These are phyloP conservation scores for Bedellia somnulentella DNA, from an alignment of 2,888 invertebrate genomes.

Conservation along the genomic window DNA sequence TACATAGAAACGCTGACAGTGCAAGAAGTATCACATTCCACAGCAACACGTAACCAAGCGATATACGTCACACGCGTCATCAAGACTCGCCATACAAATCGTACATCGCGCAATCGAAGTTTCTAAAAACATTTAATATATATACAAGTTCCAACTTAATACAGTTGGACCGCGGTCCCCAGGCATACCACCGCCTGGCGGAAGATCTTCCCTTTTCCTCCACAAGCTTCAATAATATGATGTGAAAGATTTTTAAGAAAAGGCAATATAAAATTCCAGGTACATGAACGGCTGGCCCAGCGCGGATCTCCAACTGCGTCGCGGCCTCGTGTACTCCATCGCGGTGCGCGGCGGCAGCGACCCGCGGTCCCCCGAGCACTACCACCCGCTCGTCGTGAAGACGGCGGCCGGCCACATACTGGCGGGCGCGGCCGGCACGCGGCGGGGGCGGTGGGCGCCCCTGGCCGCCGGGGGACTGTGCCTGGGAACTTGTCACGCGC, in stretches of 20 bases:
- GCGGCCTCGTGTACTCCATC: slow-evolving; percentile 85
- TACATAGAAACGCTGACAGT: too few species aligned
- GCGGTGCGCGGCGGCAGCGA: slow-evolving; percentile 73
- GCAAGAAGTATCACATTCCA: too few species aligned
- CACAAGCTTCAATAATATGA: too few species aligned
- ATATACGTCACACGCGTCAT: too few species aligned
- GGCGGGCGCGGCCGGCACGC: slow-evolving; percentile 81
- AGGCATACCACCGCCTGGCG: slow-evolving; percentile 64
- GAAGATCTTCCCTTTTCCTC: slow-evolving; percentile 73
- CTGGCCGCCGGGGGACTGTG: slow-evolving; percentile 84
- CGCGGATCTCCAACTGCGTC: slow-evolving; percentile 83
- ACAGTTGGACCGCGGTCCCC: slow-evolving; percentile 46
- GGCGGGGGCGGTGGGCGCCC: slow-evolving; percentile 78
- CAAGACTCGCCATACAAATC: too few species aligned
- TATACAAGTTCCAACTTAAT: neutral
- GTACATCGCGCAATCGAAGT: too few species aligned
- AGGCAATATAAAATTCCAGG: too few species aligned
- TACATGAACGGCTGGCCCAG: slow-evolving; percentile 89
- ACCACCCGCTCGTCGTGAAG: slow-evolving; percentile 83
- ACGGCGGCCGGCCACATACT: too few species aligned
- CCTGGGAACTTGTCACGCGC: slow-evolving; percentile 65
- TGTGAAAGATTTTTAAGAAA: too few species aligned
- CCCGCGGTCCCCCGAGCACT: slow-evolving; percentile 80
- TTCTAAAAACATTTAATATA: neutral
- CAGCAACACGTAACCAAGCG: too few species aligned